Conservation (phyloP, 2,888 invertebrate species). For the Lacanobia oleracea region DNA sequence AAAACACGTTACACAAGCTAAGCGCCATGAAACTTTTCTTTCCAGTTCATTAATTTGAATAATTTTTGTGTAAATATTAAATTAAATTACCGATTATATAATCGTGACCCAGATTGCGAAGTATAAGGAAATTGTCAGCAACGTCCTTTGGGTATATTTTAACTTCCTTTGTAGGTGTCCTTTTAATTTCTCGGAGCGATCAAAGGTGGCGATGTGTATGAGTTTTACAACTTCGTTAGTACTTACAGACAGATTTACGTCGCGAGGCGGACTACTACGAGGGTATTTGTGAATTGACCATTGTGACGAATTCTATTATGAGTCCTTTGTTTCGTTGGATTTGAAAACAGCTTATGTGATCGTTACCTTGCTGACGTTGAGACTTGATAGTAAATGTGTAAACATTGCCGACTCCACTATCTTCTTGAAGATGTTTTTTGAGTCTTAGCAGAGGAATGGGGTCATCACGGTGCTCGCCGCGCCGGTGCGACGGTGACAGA, state of each 20-base stretch:
- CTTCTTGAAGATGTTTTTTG: slow-evolving; percentile 36
- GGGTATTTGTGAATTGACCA: slow-evolving; percentile 50
- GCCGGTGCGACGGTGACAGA: slow-evolving; percentile 38
- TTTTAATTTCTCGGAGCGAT: slow-evolving; percentile 67
- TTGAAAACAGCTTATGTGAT: slow-evolving; percentile 9
- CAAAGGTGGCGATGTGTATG: slow-evolving; percentile 66
- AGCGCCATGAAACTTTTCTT: slow-evolving; percentile 42
- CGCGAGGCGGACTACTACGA: slow-evolving; percentile 37
- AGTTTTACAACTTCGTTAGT: slow-evolving; percentile 72
- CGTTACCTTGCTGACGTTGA: slow-evolving; percentile 16
- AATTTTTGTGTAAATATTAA: slow-evolving; percentile 53
- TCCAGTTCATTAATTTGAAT: slow-evolving; percentile 54
- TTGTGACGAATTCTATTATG: slow-evolving; percentile 48
- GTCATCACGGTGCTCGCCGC: slow-evolving; percentile 53
- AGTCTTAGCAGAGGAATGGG: slow-evolving; percentile 49
- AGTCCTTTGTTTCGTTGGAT: slow-evolving; percentile 47
- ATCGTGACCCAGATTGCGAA: slow-evolving; percentile 61
- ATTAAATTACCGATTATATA: slow-evolving; percentile 48
- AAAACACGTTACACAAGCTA: slow-evolving; percentile 55
- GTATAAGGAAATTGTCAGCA: slow-evolving; percentile 68
- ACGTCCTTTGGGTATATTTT: slow-evolving; percentile 65
- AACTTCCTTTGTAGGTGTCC: slow-evolving; percentile 68
- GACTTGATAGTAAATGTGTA: slow-evolving; percentile 24
- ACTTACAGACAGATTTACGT: slow-evolving; percentile 75
- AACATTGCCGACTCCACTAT: slow-evolving; percentile 44